Evolutionary conservation across 2,113 vertebrate species (phyloP).

Genomic region (Protomyctophum bolini): DNA sequence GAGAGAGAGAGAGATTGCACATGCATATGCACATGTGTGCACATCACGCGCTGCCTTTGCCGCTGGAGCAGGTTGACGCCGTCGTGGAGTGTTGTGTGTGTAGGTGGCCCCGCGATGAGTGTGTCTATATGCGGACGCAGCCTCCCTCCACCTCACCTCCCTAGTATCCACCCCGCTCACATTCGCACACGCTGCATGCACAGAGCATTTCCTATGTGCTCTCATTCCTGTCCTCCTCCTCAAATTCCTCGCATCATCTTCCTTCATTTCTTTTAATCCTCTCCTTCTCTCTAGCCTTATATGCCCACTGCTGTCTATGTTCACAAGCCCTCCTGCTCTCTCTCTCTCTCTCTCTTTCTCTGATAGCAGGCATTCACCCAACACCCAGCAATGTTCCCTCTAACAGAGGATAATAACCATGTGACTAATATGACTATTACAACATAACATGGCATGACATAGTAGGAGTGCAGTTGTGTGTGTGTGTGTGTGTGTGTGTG

Average conservation of each 20-base stretch:
- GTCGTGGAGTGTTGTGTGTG: slow-evolving; percentile 49
- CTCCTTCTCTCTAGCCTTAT: slow-evolving; percentile 52
- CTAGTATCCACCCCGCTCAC: slow-evolving; percentile 6
- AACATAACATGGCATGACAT: slow-evolving; percentile 14
- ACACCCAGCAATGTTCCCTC: slow-evolving; percentile 16
- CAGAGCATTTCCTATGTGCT: slow-evolving; percentile 43
- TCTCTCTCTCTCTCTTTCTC: slow-evolving; percentile 10
- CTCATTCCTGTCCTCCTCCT: slow-evolving; percentile 40
- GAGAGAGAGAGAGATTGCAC: slow-evolving; percentile 19
- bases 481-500: slow-evolving; percentile 15
- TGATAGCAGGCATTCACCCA: slow-evolving; percentile 29
- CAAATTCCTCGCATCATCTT: slow-evolving; percentile 51
- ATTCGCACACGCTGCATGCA: slow-evolving; percentile 34
- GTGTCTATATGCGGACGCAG: slow-evolving; percentile 48
- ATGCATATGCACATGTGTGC: background rate
- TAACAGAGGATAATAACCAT: slow-evolving; percentile 50
- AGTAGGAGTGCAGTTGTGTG: slow-evolving; percentile 6
- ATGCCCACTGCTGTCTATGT: slow-evolving; percentile 40
- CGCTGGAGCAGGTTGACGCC: slow-evolving; percentile 32
- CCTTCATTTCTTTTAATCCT: slow-evolving; percentile 66
- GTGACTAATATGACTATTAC: slow-evolving; percentile 43
- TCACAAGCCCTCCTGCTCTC: slow-evolving; percentile 1
- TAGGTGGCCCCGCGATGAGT: slow-evolving; percentile 58
- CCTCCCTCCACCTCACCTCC: slow-evolving; percentile 54
- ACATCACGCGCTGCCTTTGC: too few relatives aligned